Evolutionary conservation across 2,888 invertebrate species (phyloP).

Genomic region (Harpalus rubripes): DNA sequence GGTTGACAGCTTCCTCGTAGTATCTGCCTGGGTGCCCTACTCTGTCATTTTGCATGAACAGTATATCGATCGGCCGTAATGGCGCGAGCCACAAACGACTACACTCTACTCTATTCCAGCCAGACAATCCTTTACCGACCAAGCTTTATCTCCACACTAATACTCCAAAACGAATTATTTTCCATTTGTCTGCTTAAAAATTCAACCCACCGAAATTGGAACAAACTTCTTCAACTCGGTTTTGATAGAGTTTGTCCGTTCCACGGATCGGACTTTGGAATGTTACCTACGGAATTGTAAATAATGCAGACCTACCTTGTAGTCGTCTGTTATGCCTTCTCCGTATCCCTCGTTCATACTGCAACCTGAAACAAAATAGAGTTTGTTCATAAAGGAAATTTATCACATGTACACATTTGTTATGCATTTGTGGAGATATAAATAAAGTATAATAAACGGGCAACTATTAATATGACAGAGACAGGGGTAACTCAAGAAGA

Average conservation of each 20-base stretch:
- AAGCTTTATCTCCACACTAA: slow-evolving; percentile 10
- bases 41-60: slow-evolving; percentile 68
- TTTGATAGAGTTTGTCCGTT: slow-evolving; percentile 33
- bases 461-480: not conserved
- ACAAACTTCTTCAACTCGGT: slow-evolving; percentile 28
- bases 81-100: slow-evolving; percentile 52
- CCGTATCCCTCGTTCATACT: not conserved
- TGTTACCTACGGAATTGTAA: not conserved
- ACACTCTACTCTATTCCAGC: not conserved
- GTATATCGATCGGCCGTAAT: slow-evolving; percentile 66
- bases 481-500: no score
- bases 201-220: slow-evolving; percentile 50
- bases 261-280: slow-evolving; percentile 1
- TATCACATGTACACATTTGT: not conserved
- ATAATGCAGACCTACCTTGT: slow-evolving; percentile 28
- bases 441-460: not conserved
- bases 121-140: slow-evolving; percentile 33
- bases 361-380: slow-evolving; percentile 23
- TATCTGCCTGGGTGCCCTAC: slow-evolving; percentile 50
- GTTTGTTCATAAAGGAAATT: slow-evolving; percentile 11
- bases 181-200: slow-evolving; percentile 63
- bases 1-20: slow-evolving; percentile 56
- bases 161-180: slow-evolving; percentile 50
- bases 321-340: slow-evolving; percentile 17
- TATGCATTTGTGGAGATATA: not conserved